These are phyloP conservation scores for Drosophila suzukii DNA, from an alignment of 1,140 invertebrate genomes.

Conservation along the genomic window DNA sequence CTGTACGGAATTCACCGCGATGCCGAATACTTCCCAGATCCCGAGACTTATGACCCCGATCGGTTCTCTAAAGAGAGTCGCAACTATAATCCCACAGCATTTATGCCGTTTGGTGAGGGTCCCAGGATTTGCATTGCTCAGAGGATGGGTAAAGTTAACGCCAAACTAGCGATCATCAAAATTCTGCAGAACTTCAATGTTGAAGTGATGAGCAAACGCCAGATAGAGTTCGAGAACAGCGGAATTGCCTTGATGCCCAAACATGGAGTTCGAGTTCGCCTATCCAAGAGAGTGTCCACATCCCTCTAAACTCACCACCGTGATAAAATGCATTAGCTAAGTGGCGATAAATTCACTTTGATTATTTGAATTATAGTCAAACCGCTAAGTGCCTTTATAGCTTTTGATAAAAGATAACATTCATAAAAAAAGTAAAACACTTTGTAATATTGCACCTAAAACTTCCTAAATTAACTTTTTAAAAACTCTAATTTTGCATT, in stretches of 20 bases:
- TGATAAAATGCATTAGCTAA: constrained; percentile 3
- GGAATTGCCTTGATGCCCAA: constrained; percentile 65
- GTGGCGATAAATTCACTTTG: background rate
- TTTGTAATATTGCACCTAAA: background rate
- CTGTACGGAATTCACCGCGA: constrained; percentile 85
- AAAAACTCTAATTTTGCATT: too few species aligned
- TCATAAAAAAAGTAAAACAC: background rate
- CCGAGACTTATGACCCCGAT: constrained; percentile 88
- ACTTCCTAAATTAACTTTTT: background rate
- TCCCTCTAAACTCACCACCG: background rate
- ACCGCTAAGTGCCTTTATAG: constrained; percentile 23
- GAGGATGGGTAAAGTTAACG: constrained; percentile 63
- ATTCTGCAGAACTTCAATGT: constrained; percentile 65
- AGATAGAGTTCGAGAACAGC: constrained; percentile 47
- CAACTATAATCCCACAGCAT: constrained; percentile 82
- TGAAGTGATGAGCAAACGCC: constrained; percentile 54
- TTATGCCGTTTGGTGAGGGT: constrained; percentile 89
- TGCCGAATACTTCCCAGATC: constrained; percentile 87
- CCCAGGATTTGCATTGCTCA: constrained; percentile 85
- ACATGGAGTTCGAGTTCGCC: constrained; percentile 56
- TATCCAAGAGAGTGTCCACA: constrained; percentile 56
- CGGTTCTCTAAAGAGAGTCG: constrained; percentile 86
- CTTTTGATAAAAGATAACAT: background rate
- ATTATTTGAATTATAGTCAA: constrained; percentile 4
- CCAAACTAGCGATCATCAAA: constrained; percentile 66